Base-by-base conservation (phyloP, 2,888 invertebrate genomes). In the Cosmopolites sordidus region DNA sequence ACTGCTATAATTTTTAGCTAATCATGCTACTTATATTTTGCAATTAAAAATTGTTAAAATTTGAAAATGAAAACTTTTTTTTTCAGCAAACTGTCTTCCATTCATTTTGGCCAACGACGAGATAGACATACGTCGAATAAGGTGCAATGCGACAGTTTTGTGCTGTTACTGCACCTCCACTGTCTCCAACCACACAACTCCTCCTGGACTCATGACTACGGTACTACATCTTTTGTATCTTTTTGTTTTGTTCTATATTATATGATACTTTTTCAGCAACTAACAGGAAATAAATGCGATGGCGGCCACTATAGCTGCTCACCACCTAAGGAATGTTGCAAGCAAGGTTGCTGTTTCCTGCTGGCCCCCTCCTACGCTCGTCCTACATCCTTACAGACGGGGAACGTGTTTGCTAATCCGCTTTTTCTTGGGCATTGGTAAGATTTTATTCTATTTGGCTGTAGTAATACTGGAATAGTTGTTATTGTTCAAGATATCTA, bases 261-360 rank as follows among this genome's bases (percentile, higher is more conserved):
- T 6, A 27, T n/a, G 22, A 5, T 22, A 22, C 22, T 5, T 33
- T 69, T 68, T 39, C 57, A 73, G 72, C 74, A 82, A 75, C 75
- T 78, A 49, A 72, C 77, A 54, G 79, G 76, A 64, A 73, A 83
- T 73, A 76, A 78, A 71, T 81, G 81, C 69, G 79, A 80, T 63
- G 84, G 83, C 62, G 84, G 83, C 48, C 79, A 82, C 64, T 77
- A 83, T 60, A 66, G 66, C 54, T 89, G 89, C 70, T 83, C 86
- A 56, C 79, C 84, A 62, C 84, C 85, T 60, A 86, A 87, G 76
- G 82, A 84, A 70, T 89, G 89, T 74, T 90, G 89, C 75, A 76
- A 76, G 60, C 73, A 78, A 67, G 86, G 79, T 58, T 80, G 79
- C 64, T 79, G 79, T 68, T 82, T 72, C 54, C 64, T 71, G 22